Base-by-base conservation (phyloP, 2,113 vertebrate genomes). In the Archilochus colubris region DNA sequence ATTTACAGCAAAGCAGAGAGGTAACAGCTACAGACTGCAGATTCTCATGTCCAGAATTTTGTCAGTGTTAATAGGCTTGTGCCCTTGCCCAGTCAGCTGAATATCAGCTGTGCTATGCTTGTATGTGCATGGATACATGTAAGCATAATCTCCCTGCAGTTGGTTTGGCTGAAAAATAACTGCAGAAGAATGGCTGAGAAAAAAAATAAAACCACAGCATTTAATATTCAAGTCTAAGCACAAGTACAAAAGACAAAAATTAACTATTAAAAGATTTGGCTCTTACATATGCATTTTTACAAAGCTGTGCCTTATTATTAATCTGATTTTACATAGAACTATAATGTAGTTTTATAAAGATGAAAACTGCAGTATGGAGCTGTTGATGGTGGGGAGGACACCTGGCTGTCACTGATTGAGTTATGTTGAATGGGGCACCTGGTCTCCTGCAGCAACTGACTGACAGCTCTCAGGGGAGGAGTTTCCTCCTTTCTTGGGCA, bases 41-140 rank as follows among this genome's bases (percentile, higher is more conserved):
- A 78, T 50, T 70, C 9, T 83, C 18, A 57, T 19, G 9, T 58
- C 40, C 40, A 68, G 44, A 70, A 33, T 67, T 78, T 89, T 78
- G 18, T 70, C 14, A 20, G 7, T 53, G 19, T 74, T 62, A 66
- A 51, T 43, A 70, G 19, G 12, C 28, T 73, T 89, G 31, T 74
- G 7, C 10, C 55, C 27, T 64, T 78, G 30, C 62, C 23, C 22
- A 53, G 5, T 30, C 48, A 93, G 66, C 12, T 85, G 66, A 87
- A 48, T 82, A 78, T 68, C 19, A 12, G 25, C 51, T 72, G 22
- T 44, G 9, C 25, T 69, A 27, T 54, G 16, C 30, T 62, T 62
- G 5, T 75, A 40, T 24, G 7, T 59, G 14, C 21, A 25, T 58
- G 33, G 1, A 2, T 10, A 63, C 1, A 0, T 20, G 8, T 5